Evolutionary conservation across 2,888 invertebrate genomes (phyloP).

Genomic region (Philopedon plagiatum): DNA sequence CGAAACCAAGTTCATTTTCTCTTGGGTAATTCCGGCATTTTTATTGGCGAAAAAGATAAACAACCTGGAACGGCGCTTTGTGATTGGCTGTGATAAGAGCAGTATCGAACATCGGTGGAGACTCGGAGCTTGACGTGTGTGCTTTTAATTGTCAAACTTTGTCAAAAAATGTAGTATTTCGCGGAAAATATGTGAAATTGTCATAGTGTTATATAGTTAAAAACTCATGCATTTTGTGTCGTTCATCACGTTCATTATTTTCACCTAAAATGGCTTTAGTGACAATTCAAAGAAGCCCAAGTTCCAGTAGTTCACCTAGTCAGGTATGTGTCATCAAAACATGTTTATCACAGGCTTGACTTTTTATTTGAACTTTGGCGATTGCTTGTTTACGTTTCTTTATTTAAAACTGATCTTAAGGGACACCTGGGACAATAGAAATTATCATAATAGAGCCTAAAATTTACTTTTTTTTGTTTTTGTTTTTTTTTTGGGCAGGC

Average conservation of each 20-base stretch:
- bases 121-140: slow-evolving; percentile 61
- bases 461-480: too few relatives aligned
- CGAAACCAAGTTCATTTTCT: background rate
- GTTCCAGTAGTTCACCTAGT: slow-evolving; percentile 76
- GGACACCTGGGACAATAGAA: too few relatives aligned
- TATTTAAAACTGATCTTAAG: too few relatives aligned
- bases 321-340: slow-evolving; percentile 53
- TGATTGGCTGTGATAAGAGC: slow-evolving; percentile 25
- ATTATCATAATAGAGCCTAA: too few relatives aligned
- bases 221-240: slow-evolving; percentile 48
- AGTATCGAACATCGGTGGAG: slow-evolving; percentile 70
- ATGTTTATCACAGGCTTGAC: too few relatives aligned
- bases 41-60: slow-evolving; percentile 22
- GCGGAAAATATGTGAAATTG: slow-evolving; percentile 53
- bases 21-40: background rate
- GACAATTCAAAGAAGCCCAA: slow-evolving; percentile 81
- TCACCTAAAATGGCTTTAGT: slow-evolving; percentile 76
- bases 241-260: slow-evolving; percentile 26
- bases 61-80: background rate
- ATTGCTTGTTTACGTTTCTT: too few relatives aligned
- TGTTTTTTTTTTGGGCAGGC: too few relatives aligned
- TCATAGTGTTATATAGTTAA: slow-evolving; percentile 48
- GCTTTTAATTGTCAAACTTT: slow-evolving; percentile 41
- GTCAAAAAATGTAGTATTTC: slow-evolving; percentile 61
- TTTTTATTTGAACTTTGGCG: background rate